Base-by-base conservation (phyloP, 1,140 invertebrate species). In the Lepidostoma basale region DNA sequence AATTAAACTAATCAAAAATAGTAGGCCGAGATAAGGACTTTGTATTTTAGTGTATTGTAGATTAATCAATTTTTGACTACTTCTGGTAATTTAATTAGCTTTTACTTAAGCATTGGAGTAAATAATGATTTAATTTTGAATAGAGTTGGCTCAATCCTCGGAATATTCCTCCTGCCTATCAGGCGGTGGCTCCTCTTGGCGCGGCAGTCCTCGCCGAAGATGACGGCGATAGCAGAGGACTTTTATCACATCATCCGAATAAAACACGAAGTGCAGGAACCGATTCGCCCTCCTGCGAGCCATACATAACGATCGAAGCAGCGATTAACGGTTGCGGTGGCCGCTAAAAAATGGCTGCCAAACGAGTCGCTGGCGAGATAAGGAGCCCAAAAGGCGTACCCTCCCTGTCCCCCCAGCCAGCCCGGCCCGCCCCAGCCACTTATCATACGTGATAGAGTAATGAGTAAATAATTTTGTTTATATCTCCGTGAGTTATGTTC, bases 291-390 rank as follows among this genome's bases (percentile, higher is more conserved):
- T 58, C 42, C 42, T 36, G 22, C 16, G n/a, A 36, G 44, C 68
- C 68, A 68, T 68, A 70, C 72, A 73, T 73, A 73, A 73, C 72
- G 72, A 73, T 70, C 68, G 68, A 68, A 59, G 54, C 36, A 66
- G 66, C 72, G 72, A 73, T 73, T 73, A 73, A 73, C 68, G 67
- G 62, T 66, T 69, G 71, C 68, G 67, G 71, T 47, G 65, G 72
- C 68, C 68, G 68, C 69, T 73, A 73, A 73, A 73, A 73, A 73
- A 70, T 73, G 72, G 72, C 72, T 70, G 72, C 72, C 72, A 70
- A 73, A 73, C 72, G 72, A 73, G 68, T 73, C 72, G 72, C 40
- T 62, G 62, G 28, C 68, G 68, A 73, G 72, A 73, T 73, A 73
- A 73, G 64, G 44, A 67, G 14, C 26, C 28, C 49, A 9, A 3